These are phyloP conservation scores for Mormyrus proboscirostris DNA, from an alignment of 2,797 vertebrate species.

Conservation along the genomic window DNA sequence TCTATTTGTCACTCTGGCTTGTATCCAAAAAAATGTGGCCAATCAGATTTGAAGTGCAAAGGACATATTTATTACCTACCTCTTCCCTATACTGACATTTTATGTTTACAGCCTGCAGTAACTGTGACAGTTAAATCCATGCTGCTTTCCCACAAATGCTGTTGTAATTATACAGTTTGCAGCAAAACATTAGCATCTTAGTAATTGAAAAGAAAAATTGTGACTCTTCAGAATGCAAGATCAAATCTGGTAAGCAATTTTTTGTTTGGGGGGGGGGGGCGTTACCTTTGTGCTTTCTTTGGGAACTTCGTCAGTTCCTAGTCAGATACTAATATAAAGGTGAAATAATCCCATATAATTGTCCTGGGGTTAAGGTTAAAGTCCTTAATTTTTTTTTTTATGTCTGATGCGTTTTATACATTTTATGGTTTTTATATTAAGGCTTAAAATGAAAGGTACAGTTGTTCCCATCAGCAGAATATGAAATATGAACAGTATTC, in stretches of 20 bases:
- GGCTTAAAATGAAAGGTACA: not conserved
- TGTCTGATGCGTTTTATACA: not conserved
- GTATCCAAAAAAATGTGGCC: not conserved
- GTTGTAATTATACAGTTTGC: not conserved
- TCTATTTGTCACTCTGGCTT: not conserved
- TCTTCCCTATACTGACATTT: not conserved
- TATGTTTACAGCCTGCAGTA: not conserved
- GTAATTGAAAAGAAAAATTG: not conserved
- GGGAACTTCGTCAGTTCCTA: not conserved
- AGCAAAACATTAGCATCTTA: not conserved
- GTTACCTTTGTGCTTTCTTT: not conserved
- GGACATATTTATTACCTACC: not conserved
- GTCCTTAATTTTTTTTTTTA: not conserved
- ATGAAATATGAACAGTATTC: not conserved
- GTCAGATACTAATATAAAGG: not conserved
- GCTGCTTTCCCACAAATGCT: not conserved
- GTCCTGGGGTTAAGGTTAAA: not conserved
- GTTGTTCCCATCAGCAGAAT: not conserved
- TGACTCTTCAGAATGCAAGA: conserved; percentile 36
- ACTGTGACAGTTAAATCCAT: not conserved
- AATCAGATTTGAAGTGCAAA: conserved; percentile 1
- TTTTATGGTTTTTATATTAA: not conserved
- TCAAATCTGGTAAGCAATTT: conserved; percentile 41
- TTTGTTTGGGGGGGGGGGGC: not conserved
- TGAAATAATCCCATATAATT: not conserved